Percentiles rank a stretch among this genome's conserved stretches.
Conservation (phyloP, 1,140 invertebrate genomes). For the Cydia splendana region DNA sequence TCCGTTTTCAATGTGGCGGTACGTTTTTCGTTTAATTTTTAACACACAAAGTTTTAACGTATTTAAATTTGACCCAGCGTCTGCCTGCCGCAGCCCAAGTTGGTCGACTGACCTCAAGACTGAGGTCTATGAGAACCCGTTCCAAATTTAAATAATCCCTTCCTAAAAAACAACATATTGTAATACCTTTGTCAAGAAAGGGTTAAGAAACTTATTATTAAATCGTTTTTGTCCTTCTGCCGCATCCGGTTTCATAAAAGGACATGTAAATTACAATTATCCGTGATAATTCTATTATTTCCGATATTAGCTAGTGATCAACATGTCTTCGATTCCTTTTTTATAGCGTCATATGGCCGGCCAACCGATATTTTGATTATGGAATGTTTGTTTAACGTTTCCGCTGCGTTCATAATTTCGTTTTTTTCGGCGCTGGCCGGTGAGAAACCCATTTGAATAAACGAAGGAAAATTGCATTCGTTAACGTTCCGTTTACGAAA, state of each 20-base stretch:
- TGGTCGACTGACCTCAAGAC: slow-evolving; percentile 66
- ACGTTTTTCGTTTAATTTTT: neutral
- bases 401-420: slow-evolving; percentile 39
- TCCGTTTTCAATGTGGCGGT: neutral
- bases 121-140: slow-evolving; percentile 64
- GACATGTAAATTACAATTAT: slow-evolving; percentile 78
- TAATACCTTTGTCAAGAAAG: slow-evolving; percentile 76
- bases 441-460: slow-evolving; percentile 30
- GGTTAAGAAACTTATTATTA: slow-evolving; percentile 78
- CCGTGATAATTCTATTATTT: slow-evolving; percentile 77
- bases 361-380: slow-evolving; percentile 40
- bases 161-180: slow-evolving; percentile 76
- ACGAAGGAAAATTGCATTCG: slow-evolving; percentile 31
- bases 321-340: slow-evolving; percentile 64
- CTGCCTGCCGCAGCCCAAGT: slow-evolving; percentile 52
- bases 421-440: slow-evolving; percentile 34
- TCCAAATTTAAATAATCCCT: slow-evolving; percentile 73
- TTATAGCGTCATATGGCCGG: slow-evolving; percentile 47
- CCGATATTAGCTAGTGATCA: slow-evolving; percentile 70
- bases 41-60: slow-evolving; percentile 15
- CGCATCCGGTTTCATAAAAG: slow-evolving; percentile 73
- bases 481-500: slow-evolving; percentile 54
- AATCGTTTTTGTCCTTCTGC: slow-evolving; percentile 78
- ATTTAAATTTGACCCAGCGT: slow-evolving; percentile 43
- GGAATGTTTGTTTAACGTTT: slow-evolving; percentile 41